These are phyloP conservation scores for Bos javanicus DNA, from an alignment of 2,113 vertebrate species.

Conservation along the genomic window DNA sequence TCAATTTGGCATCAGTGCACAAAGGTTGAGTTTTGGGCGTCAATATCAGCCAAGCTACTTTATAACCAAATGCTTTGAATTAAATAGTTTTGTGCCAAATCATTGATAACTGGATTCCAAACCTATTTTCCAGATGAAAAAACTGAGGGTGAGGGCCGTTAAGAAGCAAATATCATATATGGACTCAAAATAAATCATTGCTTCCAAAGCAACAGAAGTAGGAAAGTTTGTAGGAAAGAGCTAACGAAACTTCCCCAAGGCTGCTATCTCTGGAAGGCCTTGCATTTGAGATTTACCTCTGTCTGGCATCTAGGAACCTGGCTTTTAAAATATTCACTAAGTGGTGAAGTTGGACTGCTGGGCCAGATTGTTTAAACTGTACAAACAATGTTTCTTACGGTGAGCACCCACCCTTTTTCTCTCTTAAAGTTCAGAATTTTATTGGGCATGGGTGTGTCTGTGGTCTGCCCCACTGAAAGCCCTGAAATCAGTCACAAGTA, in stretches of 20 bases:
- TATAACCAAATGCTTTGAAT: background rate
- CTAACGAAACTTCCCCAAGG: background rate
- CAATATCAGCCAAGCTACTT: background rate
- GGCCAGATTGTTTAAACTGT: background rate
- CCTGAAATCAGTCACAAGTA: background rate
- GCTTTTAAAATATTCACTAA: background rate
- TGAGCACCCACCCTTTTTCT: background rate
- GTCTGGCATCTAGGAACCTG: background rate
- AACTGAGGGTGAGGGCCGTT: background rate
- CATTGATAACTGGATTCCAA: background rate
- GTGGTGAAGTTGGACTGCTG: background rate
- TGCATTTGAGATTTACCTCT: background rate
- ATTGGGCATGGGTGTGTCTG: background rate
- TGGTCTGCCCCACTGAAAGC: background rate
- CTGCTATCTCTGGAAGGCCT: background rate
- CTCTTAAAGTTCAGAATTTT: background rate
- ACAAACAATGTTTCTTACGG: background rate
- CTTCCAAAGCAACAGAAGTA: background rate
- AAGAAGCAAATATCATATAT: background rate
- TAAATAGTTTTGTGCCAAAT: background rate
- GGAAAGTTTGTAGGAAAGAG: background rate
- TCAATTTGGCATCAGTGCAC: background rate
- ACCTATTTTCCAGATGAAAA: background rate
- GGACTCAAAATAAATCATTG: background rate
- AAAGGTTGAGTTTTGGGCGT: background rate